Evolutionary conservation across 2,113 vertebrate genomes (phyloP), one percentile per base, ranked within the genome.

Genomic region (Rhineura floridana): DNA sequence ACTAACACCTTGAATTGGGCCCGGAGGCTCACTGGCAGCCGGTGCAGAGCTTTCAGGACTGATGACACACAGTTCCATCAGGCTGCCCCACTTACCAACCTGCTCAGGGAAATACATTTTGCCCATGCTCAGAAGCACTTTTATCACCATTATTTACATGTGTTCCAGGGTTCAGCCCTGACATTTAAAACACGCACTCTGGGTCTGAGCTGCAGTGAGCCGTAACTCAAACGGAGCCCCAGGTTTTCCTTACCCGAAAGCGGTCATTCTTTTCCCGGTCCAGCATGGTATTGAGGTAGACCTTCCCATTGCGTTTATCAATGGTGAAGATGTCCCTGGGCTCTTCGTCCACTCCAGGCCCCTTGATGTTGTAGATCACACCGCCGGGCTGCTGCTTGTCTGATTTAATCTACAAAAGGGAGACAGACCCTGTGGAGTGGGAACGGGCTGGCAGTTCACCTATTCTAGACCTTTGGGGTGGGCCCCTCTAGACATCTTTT

Each of bases 331-430:
- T 90, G 48, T 98, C 97, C 76, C 95, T 97, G 21, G 99, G 99
- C 23, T 98, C 97, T 94, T 99, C 98, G 3, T 99, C 98, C 86
- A 99, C 98, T 0, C 98, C 99, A 0, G 98, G 98, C 1, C 99
- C 99, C 93, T 99, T 98, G 94, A 99, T 97, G 95, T 98, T 99
- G 95, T 99, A 99, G 95, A 99, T 97, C 91, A 99, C 98, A 2
- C 98, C 96, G 1, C 98, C 98, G 0, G 96, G 97, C 72, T 97
- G 97, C 92, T 98, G 96, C 95, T 99, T 99, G 96, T 99, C 99
- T 0, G 99, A 99, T 93, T 99, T 99, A 92, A 99, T 99, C 99
- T 99, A 92, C 10, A 79, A 55, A 72, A 78, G 83, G 85, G 77
- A 42, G 1, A 4, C 0, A 1, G 62, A 3, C 28, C 25, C 36